A percentile compares a stretch with the other conserved stretches of the same genome.
Evolutionary conservation across 2,797 vertebrate genomes (phyloP).

Genomic region (Cyclura pinguis): DNA sequence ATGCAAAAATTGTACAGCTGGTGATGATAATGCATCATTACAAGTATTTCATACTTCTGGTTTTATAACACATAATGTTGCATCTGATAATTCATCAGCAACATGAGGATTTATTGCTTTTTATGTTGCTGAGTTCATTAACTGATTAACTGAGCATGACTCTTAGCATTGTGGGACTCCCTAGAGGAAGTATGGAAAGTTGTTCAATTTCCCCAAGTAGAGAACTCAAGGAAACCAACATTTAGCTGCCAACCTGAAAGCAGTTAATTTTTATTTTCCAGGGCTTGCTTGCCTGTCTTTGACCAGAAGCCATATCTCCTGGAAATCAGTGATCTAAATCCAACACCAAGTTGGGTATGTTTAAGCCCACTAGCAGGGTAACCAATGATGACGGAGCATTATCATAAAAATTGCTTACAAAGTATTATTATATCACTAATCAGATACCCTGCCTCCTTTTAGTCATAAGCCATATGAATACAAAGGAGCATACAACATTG

Average conservation of each 20-base stretch:
- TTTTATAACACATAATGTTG: conserved; percentile 2
- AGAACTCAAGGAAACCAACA: not conserved
- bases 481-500: not conserved
- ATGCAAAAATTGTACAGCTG: not conserved
- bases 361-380: not conserved
- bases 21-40: not conserved
- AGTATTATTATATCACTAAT: not conserved
- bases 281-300: not conserved
- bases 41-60: not conserved
- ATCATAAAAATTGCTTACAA: not conserved
- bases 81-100: not conserved
- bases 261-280: not conserved
- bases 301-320: not conserved
- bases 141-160: conserved; percentile 15
- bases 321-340: not conserved
- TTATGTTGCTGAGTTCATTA: conserved; percentile 18
- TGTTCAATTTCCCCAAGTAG: not conserved
- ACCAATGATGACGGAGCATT: not conserved
- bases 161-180: not conserved
- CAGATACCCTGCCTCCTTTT: not conserved
- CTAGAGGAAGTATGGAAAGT: conserved; percentile 1
- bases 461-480: not conserved
- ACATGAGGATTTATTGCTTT: conserved; percentile 14
- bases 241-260: not conserved
- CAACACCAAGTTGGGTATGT: not conserved